Conservation (phyloP, 2,888 invertebrate species). For the Carterocephalus palaemon region DNA sequence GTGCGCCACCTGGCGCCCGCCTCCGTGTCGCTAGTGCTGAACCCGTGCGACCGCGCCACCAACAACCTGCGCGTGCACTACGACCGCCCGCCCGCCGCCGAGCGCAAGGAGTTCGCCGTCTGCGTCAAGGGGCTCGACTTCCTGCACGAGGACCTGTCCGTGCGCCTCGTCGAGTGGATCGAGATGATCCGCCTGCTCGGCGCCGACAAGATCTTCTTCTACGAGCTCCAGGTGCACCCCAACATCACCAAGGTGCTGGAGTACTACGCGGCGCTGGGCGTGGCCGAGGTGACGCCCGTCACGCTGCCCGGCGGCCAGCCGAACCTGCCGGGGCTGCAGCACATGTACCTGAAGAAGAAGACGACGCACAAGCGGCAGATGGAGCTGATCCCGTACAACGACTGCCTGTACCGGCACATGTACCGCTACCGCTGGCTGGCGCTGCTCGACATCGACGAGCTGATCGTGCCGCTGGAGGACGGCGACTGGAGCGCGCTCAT, state of each 20-base stretch:
- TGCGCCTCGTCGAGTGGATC: constrained; percentile 95
- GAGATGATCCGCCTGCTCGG: constrained; percentile 91
- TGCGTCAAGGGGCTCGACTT: constrained; percentile 97
- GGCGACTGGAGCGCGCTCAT: constrained; percentile 88
- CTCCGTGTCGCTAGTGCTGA: constrained; percentile 91
- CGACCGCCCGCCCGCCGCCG: constrained; percentile 81
- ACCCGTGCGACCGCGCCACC: constrained; percentile 89
- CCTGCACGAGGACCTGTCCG: constrained; percentile 92
- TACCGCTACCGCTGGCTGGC: constrained; percentile 93
- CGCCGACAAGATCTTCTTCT: constrained; percentile 94
- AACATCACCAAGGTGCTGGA: constrained; percentile 91
- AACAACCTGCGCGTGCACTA: constrained; percentile 91
- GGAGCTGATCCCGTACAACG: constrained; percentile 97
- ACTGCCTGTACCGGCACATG: constrained; percentile 95
- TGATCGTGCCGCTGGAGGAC: constrained; percentile 92
- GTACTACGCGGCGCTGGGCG: constrained; percentile 82
- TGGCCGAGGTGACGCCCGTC: constrained; percentile 87
- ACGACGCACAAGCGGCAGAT: constrained; percentile 96
- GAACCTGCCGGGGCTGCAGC: constrained; percentile 92
- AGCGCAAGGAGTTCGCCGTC: constrained; percentile 90
- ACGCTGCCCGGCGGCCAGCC: constrained; percentile 94
- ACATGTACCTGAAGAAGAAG: constrained; percentile 93
- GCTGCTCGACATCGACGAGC: constrained; percentile 95
- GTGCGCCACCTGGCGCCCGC: constrained; percentile 86
- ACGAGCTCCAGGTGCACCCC: constrained; percentile 93